Evolutionary conservation across 2,113 vertebrate genomes (phyloP).

Genomic region (Phrynosoma platyrhinos): DNA sequence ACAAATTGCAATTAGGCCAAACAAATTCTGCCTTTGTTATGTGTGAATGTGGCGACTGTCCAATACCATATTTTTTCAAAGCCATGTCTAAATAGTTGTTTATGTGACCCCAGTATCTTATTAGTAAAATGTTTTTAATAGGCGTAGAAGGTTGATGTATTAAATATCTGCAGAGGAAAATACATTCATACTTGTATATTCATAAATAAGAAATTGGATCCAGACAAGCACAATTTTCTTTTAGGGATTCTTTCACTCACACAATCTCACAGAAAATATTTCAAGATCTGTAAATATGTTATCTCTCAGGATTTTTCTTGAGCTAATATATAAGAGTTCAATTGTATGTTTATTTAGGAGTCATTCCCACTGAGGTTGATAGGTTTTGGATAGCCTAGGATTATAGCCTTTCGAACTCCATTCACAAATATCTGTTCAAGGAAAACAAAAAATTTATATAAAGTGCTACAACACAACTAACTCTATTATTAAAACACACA

Average conservation of each 20-base stretch:
- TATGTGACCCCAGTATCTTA: neutral
- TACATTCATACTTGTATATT: neutral
- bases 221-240: neutral
- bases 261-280: neutral
- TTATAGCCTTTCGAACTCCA: neutral
- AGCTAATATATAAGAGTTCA: neutral
- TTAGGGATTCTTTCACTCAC: neutral
- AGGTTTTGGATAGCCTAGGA: neutral
- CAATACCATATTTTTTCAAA: neutral
- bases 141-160: neutral
- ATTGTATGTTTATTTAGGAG: neutral
- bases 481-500: neutral
- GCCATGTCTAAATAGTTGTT: neutral
- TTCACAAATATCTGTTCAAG: neutral
- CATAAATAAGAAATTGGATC: neutral
- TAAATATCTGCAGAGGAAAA: neutral
- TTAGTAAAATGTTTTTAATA: neutral
- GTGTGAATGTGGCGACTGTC: neutral
- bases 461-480: neutral
- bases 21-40: neutral
- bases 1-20: neutral
- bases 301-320: neutral
- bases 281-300: neutral
- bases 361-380: neutral
- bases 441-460: neutral